Conservation (phyloP, 2,888 invertebrate genomes). For the Rotaria sp. region DNA sequence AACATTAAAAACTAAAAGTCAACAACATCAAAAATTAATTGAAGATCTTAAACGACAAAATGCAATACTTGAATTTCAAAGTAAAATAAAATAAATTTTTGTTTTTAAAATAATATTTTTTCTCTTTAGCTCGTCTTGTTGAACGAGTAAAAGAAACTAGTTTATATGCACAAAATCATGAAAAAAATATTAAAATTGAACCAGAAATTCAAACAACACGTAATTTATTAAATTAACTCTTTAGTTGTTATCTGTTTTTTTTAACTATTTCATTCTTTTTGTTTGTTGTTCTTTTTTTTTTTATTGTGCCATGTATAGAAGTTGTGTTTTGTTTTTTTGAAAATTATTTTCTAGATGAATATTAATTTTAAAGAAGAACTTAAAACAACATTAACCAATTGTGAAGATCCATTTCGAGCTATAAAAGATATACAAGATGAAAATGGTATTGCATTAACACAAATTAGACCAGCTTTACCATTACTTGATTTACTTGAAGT, state of each 20-base stretch:
- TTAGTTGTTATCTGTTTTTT: background rate
- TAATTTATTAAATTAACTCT: background rate
- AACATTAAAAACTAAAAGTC: constrained; percentile 85
- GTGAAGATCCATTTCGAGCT: constrained; percentile 90
- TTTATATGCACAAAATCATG: background rate
- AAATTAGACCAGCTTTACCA: constrained; percentile 84
- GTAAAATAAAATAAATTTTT: constrained; percentile 56
- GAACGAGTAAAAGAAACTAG: background rate
- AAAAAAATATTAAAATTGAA: background rate
- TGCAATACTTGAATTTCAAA: constrained; percentile 76
- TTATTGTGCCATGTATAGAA: background rate
- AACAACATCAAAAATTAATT: constrained; percentile 84
- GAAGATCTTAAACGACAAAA: constrained; percentile 87
- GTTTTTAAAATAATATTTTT: background rate
- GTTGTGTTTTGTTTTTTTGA: background rate
- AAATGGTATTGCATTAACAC: constrained; percentile 65
- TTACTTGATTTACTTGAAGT: constrained; percentile 87
- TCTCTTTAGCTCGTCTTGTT: background rate
- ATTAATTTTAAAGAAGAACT: constrained; percentile 78
- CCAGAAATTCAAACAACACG: background rate
- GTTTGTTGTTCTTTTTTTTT: background rate
- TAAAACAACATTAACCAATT: constrained; percentile 83
- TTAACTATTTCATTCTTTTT: too few relatives aligned
- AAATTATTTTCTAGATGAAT: constrained; percentile 58
- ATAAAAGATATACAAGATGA: constrained; percentile 89